Percentiles rank a stretch among this genome's conserved stretches.
phyloP scores from a whole-genome alignment of 1,140 invertebrate species.

The Wasmannia auropunctata region DNA sequence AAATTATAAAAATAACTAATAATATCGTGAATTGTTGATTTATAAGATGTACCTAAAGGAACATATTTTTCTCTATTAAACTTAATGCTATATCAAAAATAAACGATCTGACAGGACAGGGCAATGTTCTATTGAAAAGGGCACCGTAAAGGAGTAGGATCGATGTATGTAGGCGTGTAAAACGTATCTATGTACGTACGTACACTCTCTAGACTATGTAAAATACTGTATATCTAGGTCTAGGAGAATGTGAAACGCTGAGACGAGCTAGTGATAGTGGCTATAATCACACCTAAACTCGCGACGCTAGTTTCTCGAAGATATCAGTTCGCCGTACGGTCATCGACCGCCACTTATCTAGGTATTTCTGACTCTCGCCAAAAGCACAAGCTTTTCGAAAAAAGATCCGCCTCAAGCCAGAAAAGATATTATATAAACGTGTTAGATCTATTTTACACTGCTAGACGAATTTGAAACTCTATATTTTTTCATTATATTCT shows the following conservation, averaged over 20 bases:
- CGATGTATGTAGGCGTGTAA: slow-evolving; percentile 13
- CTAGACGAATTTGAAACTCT: background rate
- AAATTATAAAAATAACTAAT: background rate
- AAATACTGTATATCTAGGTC: slow-evolving; percentile 58
- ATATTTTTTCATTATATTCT: background rate
- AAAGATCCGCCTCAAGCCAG: background rate
- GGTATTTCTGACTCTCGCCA: slow-evolving; percentile 42
- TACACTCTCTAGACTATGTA: slow-evolving; percentile 49
- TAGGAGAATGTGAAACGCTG: slow-evolving; percentile 49
- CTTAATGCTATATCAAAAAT: background rate
- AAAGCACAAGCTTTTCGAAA: slow-evolving; percentile 2
- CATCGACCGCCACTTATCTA: slow-evolving; percentile 45
- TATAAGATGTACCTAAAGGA: background rate
- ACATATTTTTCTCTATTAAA: background rate
- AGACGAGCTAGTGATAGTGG: slow-evolving; percentile 24
- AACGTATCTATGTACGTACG: slow-evolving; percentile 44
- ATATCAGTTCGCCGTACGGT: slow-evolving; percentile 52
- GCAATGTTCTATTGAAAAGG: slow-evolving; percentile 38
- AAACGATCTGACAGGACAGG: background rate
- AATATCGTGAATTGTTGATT: background rate
- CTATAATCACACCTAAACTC: slow-evolving; percentile 47
- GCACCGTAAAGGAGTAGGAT: background rate
- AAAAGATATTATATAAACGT: background rate
- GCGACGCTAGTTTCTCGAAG: slow-evolving; percentile 46
- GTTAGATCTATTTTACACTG: background rate